Percentiles rank a stretch among this genome's conserved stretches.
Conservation (phyloP, 2,797 vertebrate genomes). For the Halcyon chelicuti region DNA sequence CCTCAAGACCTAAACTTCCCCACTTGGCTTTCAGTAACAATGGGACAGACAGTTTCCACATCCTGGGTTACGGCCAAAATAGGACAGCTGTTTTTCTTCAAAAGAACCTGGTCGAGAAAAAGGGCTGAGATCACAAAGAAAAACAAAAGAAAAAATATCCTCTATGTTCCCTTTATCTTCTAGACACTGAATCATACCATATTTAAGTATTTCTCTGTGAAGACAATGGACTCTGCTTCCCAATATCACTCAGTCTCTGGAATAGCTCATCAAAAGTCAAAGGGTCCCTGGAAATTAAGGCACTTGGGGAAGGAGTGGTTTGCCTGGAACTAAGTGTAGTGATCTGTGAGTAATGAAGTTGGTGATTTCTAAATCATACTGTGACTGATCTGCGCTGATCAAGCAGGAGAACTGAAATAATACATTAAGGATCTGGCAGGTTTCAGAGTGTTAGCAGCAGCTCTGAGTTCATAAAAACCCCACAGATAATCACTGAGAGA, state of each 20-base stretch:
- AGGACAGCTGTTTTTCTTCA: slow-evolving; percentile 26
- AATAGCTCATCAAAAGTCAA: not conserved
- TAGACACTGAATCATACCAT: not conserved
- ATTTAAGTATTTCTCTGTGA: not conserved
- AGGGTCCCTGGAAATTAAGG: not conserved
- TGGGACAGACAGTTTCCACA: not conserved
- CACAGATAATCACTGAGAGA: not conserved
- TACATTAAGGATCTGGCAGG: not conserved
- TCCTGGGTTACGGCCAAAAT: not conserved
- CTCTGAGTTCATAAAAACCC: not conserved
- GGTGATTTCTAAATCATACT: not conserved
- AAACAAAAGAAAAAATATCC: not conserved
- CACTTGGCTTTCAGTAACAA: not conserved
- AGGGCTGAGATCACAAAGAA: not conserved
- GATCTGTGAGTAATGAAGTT: not conserved
- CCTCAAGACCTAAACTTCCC: not conserved
- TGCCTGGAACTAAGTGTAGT: not conserved
- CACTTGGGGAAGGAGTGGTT: not conserved
- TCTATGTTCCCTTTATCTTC: not conserved
- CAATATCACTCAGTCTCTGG: not conserved
- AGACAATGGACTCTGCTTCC: not conserved
- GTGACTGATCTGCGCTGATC: not conserved
- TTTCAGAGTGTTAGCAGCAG: not conserved
- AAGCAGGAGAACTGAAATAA: not conserved
- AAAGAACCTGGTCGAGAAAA: not conserved